Conservation (phyloP, 2,888 invertebrate genomes). For the Pseudanteris insignis region DNA sequence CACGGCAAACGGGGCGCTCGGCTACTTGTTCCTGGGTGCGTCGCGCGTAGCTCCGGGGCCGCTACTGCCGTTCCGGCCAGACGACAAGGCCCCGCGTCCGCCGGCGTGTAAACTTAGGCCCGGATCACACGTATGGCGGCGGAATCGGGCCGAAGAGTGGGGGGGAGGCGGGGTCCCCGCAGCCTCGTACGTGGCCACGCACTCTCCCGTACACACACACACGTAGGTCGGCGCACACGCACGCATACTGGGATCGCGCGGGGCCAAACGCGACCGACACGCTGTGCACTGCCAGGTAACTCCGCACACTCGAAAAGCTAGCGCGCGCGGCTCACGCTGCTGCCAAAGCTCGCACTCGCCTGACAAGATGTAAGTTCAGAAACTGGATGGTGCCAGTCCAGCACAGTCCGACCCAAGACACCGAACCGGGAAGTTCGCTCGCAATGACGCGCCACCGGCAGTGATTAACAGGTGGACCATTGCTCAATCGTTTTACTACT, state of each 20-base stretch:
- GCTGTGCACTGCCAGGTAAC: constrained; percentile 67
- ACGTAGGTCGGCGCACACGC: constrained; percentile 61
- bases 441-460: constrained; percentile 18
- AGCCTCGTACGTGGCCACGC: constrained; percentile 65
- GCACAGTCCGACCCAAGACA: constrained; percentile 66
- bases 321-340: constrained; percentile 72
- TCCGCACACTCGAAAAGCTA: constrained; percentile 67
- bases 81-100: constrained; percentile 18
- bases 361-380: constrained; percentile 66
- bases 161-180: constrained; percentile 51
- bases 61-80: constrained; percentile 16
- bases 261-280: constrained; percentile 19
- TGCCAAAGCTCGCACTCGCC: constrained; percentile 65
- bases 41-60: constrained; percentile 4
- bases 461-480: constrained; percentile 8
- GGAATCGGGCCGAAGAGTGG: constrained; percentile 45
- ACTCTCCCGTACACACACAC: constrained; percentile 66
- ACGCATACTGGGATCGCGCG: constrained; percentile 13
- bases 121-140: constrained; percentile 50
- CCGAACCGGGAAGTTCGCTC: constrained; percentile 64
- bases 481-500: neutral
- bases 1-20: constrained; percentile 18
- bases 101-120: constrained; percentile 30
- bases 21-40: constrained; percentile 20
- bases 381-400: constrained; percentile 61